Base-by-base conservation (phyloP, 2,797 vertebrate species). In the Intellagama lesueurii region DNA sequence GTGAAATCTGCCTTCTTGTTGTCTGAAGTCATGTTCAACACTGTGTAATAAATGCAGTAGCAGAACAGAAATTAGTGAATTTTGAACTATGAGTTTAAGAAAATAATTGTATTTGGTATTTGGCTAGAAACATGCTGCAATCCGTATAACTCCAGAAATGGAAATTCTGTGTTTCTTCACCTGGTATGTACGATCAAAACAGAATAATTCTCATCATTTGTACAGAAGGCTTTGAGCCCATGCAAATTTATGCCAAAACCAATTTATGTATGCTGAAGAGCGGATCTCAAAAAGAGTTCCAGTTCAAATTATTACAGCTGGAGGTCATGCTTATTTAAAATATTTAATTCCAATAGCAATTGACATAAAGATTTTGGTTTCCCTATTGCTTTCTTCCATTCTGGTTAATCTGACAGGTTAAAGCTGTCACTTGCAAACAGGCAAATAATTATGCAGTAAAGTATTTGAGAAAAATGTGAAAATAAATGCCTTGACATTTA, bases 1-100 rank as follows among this genome's bases (percentile, higher is more conserved):
- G 73, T 98, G 97, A 91, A 99, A 98, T 79, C 98, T 98, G 88
- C 98, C 98, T 95, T 99, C 98, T 95, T 99, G 99, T 96, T 98
- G 98, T 86, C 98, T 97, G 94, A 99, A 99, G 95, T 99, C 99
- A 80, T 99, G 98, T 97, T 99, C 99, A 95, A 99, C 99, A 80
- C 99, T 99, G 95, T n/a, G 92, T 91, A 92, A 92, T 90, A 94
- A 52, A 73, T 84, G 87, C 28, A 89, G 60, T 11, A 14, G 12
- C 8, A 7, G 90, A 64, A 82, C 52, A 83, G 73, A 69, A 88
- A 24, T 82, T 88, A 92, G 82, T 86, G 90, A 92, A 32, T 89
- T 89, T 88, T 40, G 82, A 68, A 79, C 83, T 44, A 1, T 1
- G 11, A 24, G 14, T 87, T 75, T 75, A 9, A 49, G 19, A 9